phyloP scores from a whole-genome alignment of 2,113 vertebrate species.

The Tenrec ecaudatus region DNA sequence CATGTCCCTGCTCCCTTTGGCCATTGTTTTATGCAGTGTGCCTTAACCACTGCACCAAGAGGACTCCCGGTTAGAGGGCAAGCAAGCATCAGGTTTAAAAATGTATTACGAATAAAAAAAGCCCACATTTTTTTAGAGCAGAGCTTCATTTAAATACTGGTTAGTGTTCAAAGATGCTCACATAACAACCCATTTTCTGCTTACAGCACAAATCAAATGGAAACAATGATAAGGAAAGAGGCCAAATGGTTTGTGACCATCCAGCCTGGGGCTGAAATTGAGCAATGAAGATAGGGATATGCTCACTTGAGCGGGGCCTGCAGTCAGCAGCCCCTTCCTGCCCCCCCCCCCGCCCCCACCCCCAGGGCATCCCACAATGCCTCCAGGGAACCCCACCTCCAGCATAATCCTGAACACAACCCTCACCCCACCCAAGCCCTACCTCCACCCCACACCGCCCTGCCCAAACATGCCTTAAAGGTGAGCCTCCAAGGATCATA shows the following conservation, averaged over 20 bases:
- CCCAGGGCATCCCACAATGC: neutral
- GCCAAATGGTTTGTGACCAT: conserved; percentile 15
- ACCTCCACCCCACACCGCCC: neutral
- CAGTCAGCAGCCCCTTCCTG: neutral
- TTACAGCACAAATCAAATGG: conserved; percentile 41
- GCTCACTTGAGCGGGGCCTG: neutral
- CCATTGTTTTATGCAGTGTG: no score
- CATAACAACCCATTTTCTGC: neutral
- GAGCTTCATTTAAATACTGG: conserved; percentile 17
- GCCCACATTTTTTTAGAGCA: neutral
- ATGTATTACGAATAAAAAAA: neutral
- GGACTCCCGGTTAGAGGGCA: no score
- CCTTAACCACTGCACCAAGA: no score
- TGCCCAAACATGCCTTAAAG: conserved; percentile 12
- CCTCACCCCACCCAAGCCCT: neutral
- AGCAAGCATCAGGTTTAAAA: no score
- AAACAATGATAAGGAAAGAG: conserved; percentile 22
- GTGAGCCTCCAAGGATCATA: neutral
- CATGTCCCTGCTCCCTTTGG: no score
- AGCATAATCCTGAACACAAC: neutral
- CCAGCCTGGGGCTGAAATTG: conserved; percentile 14
- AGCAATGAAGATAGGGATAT: conserved; percentile 48
- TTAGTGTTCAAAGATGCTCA: neutral
- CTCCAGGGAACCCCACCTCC: neutral
- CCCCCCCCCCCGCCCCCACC: neutral